Evolutionary conservation across 2,113 vertebrate genomes (phyloP).

Genomic region (Proteles cristata): DNA sequence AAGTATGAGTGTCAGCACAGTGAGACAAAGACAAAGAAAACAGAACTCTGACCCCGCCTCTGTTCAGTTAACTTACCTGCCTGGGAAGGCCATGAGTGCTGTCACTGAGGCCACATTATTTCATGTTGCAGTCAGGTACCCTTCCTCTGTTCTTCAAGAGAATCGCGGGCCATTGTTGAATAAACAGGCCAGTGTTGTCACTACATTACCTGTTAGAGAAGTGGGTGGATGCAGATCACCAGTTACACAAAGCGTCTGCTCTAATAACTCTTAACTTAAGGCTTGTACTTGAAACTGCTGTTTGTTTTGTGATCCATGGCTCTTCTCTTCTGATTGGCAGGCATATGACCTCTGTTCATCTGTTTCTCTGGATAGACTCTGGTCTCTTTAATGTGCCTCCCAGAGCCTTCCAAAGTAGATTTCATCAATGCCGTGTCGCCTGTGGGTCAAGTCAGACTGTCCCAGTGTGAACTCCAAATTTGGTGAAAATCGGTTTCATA

Average conservation of each 20-base stretch:
- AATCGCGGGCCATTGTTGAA: not conserved
- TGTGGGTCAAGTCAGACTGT: not conserved
- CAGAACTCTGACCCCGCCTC: not conserved
- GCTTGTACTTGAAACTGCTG: not conserved
- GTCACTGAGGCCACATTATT: not conserved
- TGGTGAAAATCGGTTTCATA: not conserved
- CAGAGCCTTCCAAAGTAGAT: not conserved
- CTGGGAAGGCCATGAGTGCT: not conserved
- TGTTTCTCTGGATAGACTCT: not conserved
- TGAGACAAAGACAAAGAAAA: not conserved
- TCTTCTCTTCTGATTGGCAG: not conserved
- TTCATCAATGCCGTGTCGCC: not conserved
- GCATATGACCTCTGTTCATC: not conserved
- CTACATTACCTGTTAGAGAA: not conserved
- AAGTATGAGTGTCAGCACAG: not conserved
- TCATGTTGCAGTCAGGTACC: not conserved
- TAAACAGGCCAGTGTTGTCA: not conserved
- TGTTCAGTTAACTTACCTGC: not conserved
- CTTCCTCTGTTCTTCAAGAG: not conserved
- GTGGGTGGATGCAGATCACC: not conserved
- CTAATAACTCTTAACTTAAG: constrained; percentile 17
- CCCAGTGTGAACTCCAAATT: not conserved
- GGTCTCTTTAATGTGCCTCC: not conserved
- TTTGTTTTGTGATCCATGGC: not conserved
- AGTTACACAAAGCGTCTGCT: not conserved